Percentiles rank a stretch among this genome's conserved stretches.
Evolutionary conservation across 1,140 invertebrate species (phyloP).

Genomic region (Procambarus clarkii): DNA sequence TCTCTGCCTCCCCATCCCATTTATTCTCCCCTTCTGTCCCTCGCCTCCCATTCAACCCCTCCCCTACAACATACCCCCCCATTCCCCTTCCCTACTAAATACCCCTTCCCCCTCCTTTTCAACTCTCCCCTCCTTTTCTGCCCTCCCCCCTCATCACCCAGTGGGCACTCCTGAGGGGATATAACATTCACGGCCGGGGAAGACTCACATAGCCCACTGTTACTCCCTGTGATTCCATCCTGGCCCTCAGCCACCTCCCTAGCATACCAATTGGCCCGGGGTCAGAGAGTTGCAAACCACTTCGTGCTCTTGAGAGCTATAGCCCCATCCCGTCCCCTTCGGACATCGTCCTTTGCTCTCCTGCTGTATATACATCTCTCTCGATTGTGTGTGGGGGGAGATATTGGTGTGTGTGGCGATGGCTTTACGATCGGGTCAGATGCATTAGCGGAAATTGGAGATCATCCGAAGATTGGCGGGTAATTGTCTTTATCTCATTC

Average conservation of each 20-base stretch:
- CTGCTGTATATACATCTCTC: not conserved
- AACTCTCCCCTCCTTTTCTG: too few relatives aligned
- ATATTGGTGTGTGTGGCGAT: constrained; percentile 6
- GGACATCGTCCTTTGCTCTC: not conserved
- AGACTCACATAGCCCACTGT: not conserved
- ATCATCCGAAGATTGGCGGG: constrained; percentile 10
- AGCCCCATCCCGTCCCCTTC: not conserved
- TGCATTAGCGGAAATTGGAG: constrained; percentile 13
- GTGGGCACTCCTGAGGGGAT: not conserved
- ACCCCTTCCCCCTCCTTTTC: too few relatives aligned
- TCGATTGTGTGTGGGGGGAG: not conserved
- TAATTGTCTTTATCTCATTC: constrained; percentile 1
- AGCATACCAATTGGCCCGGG: constrained; percentile 1
- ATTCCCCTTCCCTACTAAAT: too few relatives aligned
- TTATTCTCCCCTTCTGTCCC: too few relatives aligned
- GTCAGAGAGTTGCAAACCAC: constrained; percentile 1
- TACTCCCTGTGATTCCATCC: not conserved
- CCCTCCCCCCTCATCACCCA: too few relatives aligned
- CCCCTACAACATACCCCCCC: too few relatives aligned
- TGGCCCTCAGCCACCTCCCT: not conserved
- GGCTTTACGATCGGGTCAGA: constrained; percentile 12
- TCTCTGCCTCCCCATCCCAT: too few relatives aligned
- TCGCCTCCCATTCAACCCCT: too few relatives aligned
- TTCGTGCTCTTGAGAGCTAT: not conserved
- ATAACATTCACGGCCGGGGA: not conserved